phyloP scores from a whole-genome alignment of 2,888 invertebrate species.

The Drosophila flavopinicola region DNA sequence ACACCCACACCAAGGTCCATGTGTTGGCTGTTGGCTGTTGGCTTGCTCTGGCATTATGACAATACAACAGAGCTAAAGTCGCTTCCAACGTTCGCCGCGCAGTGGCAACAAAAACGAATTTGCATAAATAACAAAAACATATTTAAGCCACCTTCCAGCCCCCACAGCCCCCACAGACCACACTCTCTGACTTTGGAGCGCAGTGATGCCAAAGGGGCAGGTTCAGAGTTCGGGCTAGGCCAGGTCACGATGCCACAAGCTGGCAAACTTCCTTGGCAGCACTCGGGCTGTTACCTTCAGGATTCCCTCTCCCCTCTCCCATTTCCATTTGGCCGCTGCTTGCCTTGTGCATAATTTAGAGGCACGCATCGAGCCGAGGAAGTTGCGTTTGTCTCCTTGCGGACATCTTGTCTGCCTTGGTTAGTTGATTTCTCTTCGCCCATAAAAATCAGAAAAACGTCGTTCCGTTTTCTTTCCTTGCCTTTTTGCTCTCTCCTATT shows the following conservation, averaged over 20 bases:
- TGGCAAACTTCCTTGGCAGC: conserved; percentile 64
- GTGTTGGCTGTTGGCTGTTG: conserved; percentile 13
- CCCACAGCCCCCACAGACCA: conserved; percentile 25
- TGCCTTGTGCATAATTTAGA: conserved; percentile 69
- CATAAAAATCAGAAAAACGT: conserved; percentile 60
- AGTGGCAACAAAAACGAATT: conserved; percentile 73
- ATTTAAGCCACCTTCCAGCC: conserved; percentile 57
- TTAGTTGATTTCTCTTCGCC: conserved; percentile 57
- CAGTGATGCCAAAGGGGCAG: conserved; percentile 49
- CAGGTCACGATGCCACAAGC: conserved; percentile 70
- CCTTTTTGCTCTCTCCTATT: conserved; percentile 16
- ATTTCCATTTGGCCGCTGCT: conserved; percentile 22
- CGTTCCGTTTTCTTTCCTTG: conserved; percentile 26
- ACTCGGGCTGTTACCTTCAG: conserved; percentile 50
- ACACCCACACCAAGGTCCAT: conserved; percentile 31
- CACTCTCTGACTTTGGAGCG: conserved; percentile 52
- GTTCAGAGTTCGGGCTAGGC: conserved; percentile 69
- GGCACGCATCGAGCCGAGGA: conserved; percentile 64
- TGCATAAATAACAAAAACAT: conserved; percentile 78
- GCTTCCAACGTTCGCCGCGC: conserved; percentile 41
- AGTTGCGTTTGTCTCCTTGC: conserved; percentile 51
- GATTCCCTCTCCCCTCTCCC: not conserved
- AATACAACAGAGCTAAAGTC: conserved; percentile 70
- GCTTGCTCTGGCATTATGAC: conserved; percentile 56
- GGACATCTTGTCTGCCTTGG: conserved; percentile 58